phyloP scores from a whole-genome alignment of 37 sponge, comb jelly and placozoan genomes.

The Geodia barretti region DNA sequence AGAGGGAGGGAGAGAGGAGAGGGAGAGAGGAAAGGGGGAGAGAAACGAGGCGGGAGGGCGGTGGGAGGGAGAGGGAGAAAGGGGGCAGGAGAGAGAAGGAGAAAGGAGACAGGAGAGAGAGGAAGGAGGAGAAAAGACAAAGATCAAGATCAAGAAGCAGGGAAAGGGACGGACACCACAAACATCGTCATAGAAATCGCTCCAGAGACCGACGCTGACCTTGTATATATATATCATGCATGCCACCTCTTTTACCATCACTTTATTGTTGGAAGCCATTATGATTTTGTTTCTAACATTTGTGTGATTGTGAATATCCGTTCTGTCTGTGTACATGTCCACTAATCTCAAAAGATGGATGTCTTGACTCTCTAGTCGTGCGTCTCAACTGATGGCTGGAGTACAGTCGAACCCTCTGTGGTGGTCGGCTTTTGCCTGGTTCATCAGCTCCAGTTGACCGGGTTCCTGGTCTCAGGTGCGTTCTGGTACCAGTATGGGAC shows the following conservation, averaged over 20 bases:
- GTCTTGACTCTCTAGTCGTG: no score
- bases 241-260: not conserved
- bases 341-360: no score
- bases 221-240: not conserved
- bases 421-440: no score
- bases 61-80: slow-evolving; percentile 2
- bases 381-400: no score
- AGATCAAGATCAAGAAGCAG: slow-evolving; percentile 10
- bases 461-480: not conserved
- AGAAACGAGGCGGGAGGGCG: not conserved
- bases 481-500: not conserved
- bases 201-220: not conserved
- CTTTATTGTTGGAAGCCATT: not conserved
- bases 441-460: no score
- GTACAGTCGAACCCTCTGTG: no score
- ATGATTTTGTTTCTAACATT: no score
- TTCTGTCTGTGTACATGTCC: no score
- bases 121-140: not conserved
- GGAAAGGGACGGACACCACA: not conserved
- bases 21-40: slow-evolving; percentile 19
- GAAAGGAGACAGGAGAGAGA: not conserved
- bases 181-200: not conserved
- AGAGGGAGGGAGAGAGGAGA: slow-evolving; percentile 4
- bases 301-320: no score
- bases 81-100: slow-evolving; percentile 7